Conservation (phyloP, 2,888 invertebrate genomes). For the Temnothorax ravouxi region DNA sequence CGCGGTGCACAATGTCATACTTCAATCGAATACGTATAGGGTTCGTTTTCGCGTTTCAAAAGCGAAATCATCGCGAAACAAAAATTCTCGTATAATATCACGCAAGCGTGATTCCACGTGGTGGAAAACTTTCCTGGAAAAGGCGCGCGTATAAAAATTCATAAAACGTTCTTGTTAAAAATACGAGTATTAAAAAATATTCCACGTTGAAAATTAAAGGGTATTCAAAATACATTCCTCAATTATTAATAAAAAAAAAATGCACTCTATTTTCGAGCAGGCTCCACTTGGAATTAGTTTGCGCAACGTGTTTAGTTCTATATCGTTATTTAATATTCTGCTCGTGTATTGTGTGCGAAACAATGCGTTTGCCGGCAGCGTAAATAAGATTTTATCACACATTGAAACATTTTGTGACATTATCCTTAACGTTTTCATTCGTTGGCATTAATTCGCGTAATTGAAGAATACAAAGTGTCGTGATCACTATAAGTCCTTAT, state of each 20-base stretch:
- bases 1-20: background rate
- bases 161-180: background rate
- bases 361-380: background rate
- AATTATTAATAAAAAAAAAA: conserved; percentile 28
- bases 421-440: background rate
- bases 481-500: background rate
- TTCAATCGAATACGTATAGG: conserved; percentile 10
- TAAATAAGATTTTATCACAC: background rate
- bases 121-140: conserved; percentile 1
- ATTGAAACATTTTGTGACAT: background rate
- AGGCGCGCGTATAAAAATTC: background rate
- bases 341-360: background rate
- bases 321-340: conserved; percentile 7
- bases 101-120: background rate
- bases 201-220: background rate
- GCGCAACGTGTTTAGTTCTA: background rate
- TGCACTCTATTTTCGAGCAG: too few relatives aligned
- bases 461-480: background rate
- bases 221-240: conserved; percentile 10
- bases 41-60: conserved; percentile 8
- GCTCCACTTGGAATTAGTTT: background rate
- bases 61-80: background rate
- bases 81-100: conserved; percentile 21
- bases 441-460: background rate
- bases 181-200: background rate